Evolutionary conservation across 2,113 vertebrate species (phyloP).

Genomic region (Sialia sialis): DNA sequence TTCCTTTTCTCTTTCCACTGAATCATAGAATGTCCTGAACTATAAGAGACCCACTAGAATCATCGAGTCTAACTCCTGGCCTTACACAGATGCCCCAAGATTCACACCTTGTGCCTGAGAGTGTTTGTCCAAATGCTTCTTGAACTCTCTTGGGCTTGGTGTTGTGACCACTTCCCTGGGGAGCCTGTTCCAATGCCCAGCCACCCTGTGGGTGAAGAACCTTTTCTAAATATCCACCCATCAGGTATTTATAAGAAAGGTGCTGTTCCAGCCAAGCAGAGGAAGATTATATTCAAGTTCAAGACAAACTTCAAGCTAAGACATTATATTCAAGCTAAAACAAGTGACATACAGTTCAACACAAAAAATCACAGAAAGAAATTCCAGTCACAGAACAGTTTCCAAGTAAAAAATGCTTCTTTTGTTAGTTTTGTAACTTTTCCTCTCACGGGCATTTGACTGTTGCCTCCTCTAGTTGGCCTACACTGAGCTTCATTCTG

Average conservation of each 20-base stretch:
- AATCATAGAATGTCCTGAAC: neutral
- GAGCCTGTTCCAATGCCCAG: neutral
- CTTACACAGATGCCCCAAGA: neutral
- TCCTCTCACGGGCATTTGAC: neutral
- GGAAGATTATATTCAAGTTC: neutral
- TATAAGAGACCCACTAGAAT: neutral
- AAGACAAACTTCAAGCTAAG: neutral
- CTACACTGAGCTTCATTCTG: neutral
- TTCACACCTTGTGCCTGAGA: neutral
- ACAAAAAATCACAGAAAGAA: neutral
- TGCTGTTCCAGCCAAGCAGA: neutral
- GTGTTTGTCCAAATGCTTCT: fast-evolving
- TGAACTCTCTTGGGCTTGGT: fast-evolving
- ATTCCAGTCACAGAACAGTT: neutral
- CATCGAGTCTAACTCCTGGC: fast-evolving
- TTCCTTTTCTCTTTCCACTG: neutral
- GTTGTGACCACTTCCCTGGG: neutral
- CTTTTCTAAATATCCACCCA: neutral
- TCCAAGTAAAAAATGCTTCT: neutral
- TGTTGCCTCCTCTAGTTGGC: neutral
- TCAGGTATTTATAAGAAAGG: neutral
- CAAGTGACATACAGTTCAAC: neutral
- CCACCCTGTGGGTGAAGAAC: neutral
- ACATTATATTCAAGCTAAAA: neutral
- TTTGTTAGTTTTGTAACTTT: neutral